Percentiles rank a stretch among this genome's conserved stretches.
Evolutionary conservation across 1,140 invertebrate genomes (phyloP).

Genomic region (Caenorhabditis latens): DNA sequence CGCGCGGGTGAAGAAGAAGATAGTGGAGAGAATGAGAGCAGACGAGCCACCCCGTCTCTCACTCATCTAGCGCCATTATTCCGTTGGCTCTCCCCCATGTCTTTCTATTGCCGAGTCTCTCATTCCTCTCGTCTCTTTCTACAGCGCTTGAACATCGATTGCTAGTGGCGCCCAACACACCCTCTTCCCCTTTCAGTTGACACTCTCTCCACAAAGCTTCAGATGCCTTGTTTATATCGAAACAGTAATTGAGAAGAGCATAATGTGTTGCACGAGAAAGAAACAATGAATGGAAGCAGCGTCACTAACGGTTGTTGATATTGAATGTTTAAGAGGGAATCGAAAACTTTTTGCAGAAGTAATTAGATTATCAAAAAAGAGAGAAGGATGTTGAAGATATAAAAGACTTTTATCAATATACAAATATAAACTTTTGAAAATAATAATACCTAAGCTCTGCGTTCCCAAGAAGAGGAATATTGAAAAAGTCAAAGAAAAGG

Average conservation of each 20-base stretch:
- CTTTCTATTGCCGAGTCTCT: constrained; percentile 23
- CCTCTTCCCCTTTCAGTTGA: neutral
- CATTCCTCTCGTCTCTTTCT: neutral
- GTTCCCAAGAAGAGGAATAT: no score
- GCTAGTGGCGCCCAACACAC: constrained; percentile 21
- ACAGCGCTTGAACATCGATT: constrained; percentile 40
- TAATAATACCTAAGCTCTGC: no score
- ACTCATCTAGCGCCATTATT: constrained; percentile 44
- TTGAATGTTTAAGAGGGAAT: no score
- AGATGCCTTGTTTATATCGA: neutral
- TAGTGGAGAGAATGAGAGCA: constrained; percentile 52
- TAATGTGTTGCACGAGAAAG: neutral
- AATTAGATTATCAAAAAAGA: neutral
- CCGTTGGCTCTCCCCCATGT: constrained; percentile 29
- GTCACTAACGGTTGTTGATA: no score
- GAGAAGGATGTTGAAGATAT: neutral
- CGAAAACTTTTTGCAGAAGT: neutral
- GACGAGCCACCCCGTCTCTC: constrained; percentile 9
- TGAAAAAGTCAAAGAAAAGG: no score
- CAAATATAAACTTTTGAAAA: no score
- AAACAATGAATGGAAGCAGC: neutral
- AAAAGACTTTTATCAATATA: no score
- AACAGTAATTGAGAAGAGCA: constrained; percentile 27
- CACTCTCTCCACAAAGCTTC: constrained; percentile 8
- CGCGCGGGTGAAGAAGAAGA: constrained; percentile 15